These are phyloP conservation scores for Neuroterus valhalla DNA, from an alignment of 1,140 invertebrate genomes.

Conservation along the genomic window DNA sequence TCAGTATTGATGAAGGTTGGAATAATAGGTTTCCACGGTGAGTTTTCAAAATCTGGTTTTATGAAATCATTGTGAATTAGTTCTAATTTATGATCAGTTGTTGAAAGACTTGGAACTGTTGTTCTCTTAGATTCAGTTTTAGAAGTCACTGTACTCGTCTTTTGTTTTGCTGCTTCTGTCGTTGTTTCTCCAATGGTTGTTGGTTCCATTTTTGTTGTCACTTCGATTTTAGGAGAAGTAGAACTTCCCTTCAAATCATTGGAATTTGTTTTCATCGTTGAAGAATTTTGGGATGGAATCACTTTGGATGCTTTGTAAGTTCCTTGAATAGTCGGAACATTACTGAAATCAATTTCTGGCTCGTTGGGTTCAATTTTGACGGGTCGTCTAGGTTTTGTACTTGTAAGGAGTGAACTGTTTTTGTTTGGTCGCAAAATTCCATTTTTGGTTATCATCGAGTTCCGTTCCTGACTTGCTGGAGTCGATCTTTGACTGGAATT, in stretches of 20 bases:
- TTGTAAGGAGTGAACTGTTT: constrained; percentile 67
- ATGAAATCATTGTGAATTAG: constrained; percentile 57
- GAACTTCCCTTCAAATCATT: constrained; percentile 18
- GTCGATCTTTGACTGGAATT: constrained; percentile 57
- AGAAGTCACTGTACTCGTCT: constrained; percentile 30
- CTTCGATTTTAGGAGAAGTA: neutral
- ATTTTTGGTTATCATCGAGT: constrained; percentile 73
- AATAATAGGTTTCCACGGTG: constrained; percentile 71
- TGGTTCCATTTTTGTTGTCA: neutral
- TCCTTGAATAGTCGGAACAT: constrained; percentile 71
- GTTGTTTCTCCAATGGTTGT: constrained; percentile 30
- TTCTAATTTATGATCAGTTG: constrained; percentile 36
- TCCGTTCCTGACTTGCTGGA: constrained; percentile 58
- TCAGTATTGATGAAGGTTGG: constrained; percentile 63
- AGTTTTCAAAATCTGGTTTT: constrained; percentile 68
- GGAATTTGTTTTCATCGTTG: constrained; percentile 51
- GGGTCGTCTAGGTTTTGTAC: constrained; percentile 71
- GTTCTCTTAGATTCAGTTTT: constrained; percentile 40
- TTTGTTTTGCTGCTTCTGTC: constrained; percentile 32
- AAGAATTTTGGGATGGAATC: constrained; percentile 57
- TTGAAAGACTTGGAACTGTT: constrained; percentile 65
- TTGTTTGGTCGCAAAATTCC: constrained; percentile 65
- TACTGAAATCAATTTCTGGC: constrained; percentile 69
- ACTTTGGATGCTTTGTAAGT: constrained; percentile 71
- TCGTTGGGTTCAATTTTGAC: constrained; percentile 67